These are phyloP conservation scores for Microcebus tavaratra DNA, from an alignment of 2,113 vertebrate species.

Conservation along the genomic window DNA sequence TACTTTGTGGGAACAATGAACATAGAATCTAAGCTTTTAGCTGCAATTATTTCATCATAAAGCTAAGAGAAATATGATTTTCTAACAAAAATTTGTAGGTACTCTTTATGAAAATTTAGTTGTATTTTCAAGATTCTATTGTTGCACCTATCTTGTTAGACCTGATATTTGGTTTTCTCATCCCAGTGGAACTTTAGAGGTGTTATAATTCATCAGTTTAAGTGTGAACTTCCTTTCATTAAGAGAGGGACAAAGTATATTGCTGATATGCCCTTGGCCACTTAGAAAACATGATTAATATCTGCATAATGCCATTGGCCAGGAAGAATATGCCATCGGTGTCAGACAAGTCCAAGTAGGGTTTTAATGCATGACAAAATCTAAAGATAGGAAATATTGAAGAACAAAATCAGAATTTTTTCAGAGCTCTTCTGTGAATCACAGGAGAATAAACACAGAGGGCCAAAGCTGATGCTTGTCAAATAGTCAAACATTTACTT, in stretches of 20 bases:
- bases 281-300: background rate
- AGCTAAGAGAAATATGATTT: background rate
- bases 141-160: background rate
- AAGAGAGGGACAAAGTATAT: background rate
- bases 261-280: background rate
- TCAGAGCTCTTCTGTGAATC: background rate
- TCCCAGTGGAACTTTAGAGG: background rate
- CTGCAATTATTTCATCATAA: background rate
- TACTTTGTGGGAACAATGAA: background rate
- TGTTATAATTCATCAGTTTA: background rate
- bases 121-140: background rate
- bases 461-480: background rate
- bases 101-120: conserved; percentile 13
- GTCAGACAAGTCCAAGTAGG: background rate
- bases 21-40: background rate
- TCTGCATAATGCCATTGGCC: background rate
- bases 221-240: background rate
- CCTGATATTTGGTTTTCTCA: background rate
- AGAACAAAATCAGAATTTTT: conserved; percentile 22
- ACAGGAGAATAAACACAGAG: background rate
- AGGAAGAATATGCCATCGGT: background rate
- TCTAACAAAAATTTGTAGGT: background rate
- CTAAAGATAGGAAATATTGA: background rate
- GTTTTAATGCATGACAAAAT: conserved; percentile 22
- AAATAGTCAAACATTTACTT: background rate